Conservation (phyloP, 2,113 vertebrate genomes). For the Rhadina sibilatrix region DNA sequence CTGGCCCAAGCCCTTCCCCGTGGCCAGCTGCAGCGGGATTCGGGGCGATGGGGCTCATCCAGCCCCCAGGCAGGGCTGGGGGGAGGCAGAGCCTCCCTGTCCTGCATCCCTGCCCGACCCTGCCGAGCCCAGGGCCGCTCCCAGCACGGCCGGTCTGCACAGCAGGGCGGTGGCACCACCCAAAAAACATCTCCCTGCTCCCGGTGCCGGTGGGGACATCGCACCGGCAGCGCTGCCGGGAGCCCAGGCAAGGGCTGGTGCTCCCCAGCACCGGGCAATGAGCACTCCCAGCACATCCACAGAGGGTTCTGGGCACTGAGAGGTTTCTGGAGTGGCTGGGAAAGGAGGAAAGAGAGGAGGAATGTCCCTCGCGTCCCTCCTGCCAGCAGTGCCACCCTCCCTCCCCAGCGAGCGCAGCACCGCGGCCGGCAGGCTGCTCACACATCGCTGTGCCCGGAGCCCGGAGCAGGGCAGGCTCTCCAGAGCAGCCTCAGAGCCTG, state of each 20-base stretch:
- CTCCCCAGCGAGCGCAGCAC: not conserved
- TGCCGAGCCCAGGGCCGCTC: not conserved
- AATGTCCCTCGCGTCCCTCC: not conserved
- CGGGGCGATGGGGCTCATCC: not conserved
- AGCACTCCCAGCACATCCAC: not conserved
- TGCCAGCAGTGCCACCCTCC: not conserved
- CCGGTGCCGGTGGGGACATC: accelerated
- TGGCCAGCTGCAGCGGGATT: not conserved
- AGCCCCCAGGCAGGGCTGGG: not conserved
- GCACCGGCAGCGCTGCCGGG: accelerated
- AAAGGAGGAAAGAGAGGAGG: not conserved
- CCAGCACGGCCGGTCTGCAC: not conserved
- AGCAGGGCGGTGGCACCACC: accelerated
- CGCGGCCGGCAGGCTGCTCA: not conserved
- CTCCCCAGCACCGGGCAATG: accelerated
- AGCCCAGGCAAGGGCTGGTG: not conserved
- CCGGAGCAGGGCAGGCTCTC: not conserved
- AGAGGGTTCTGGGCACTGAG: not conserved
- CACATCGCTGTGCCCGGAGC: accelerated
- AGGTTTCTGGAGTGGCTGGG: not conserved
- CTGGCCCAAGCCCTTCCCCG: not conserved
- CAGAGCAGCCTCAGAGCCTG: accelerated
- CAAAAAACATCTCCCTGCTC: not conserved
- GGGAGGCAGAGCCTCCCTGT: not conserved
- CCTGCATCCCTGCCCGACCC: not conserved